These are phyloP conservation scores for Gryon sp. DNA, from an alignment of 1,140 invertebrate genomes.

Conservation along the genomic window DNA sequence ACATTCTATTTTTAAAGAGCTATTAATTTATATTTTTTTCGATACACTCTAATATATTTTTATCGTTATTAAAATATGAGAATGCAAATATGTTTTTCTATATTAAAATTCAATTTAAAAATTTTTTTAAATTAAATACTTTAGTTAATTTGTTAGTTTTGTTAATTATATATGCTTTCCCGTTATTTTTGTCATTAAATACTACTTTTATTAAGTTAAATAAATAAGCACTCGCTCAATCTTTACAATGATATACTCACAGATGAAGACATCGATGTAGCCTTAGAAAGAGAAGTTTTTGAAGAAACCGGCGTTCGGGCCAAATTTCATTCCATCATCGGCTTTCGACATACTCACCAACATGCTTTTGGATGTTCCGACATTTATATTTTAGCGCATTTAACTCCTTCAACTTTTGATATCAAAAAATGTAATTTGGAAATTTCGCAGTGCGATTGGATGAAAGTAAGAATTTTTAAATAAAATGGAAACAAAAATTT, in stretches of 20 bases:
- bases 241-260: conserved; percentile 1
- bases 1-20: neutral
- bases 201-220: no score
- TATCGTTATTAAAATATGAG: no score
- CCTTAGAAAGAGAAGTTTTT: conserved; percentile 90
- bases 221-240: no score
- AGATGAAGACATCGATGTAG: conserved; percentile 69
- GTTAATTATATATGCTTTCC: neutral
- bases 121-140: neutral
- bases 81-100: no score
- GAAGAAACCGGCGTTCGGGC: conserved; percentile 93
- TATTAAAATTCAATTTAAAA: no score
- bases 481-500: no score
- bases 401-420: conserved; percentile 85
- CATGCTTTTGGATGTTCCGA: conserved; percentile 85
- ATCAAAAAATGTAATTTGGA: conserved; percentile 87
- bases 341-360: conserved; percentile 87
- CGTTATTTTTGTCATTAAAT: no score
- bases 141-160: no score
- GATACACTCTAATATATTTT: no score
- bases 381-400: conserved; percentile 84
- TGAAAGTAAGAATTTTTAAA: conserved; percentile 80
- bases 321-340: conserved; percentile 87
- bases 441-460: conserved; percentile 89
- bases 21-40: conserved; percentile 7